phyloP scores from a whole-genome alignment of 1,140 invertebrate genomes.

The Drosophila elegans region DNA sequence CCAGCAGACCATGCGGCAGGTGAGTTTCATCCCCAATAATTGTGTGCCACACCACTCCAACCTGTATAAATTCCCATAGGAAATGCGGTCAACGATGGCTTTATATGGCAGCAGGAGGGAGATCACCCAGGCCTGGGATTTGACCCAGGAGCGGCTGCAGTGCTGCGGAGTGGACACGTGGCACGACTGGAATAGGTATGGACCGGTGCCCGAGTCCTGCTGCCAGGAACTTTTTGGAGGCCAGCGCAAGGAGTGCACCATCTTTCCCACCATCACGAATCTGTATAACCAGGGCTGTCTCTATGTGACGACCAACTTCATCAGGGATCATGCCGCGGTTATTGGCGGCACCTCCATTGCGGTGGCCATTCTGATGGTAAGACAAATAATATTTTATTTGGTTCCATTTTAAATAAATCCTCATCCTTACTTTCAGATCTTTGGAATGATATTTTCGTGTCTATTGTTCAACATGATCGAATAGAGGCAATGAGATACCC shows the following conservation, averaged over 20 bases:
- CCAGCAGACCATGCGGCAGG: conserved; percentile 88
- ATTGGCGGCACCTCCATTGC: conserved; percentile 92
- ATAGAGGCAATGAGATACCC: conserved; percentile 74
- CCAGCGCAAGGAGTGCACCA: conserved; percentile 88
- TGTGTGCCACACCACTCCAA: not conserved
- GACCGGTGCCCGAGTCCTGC: conserved; percentile 91
- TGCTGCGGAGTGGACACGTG: conserved; percentile 93
- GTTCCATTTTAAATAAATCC: no score
- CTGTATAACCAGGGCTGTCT: conserved; percentile 91
- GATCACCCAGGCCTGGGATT: conserved; percentile 93
- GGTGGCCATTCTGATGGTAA: conserved; percentile 91
- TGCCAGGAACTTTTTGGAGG: conserved; percentile 90
- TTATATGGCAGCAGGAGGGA: conserved; percentile 88
- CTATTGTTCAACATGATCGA: conserved; percentile 90
- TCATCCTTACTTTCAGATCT: conserved; percentile 77
- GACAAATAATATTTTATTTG: not conserved
- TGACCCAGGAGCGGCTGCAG: conserved; percentile 91
- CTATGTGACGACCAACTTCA: conserved; percentile 88
- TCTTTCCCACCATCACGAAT: conserved; percentile 87
- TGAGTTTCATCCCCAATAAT: conserved; percentile 19
- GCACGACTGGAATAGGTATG: conserved; percentile 92
- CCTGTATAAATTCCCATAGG: conserved; percentile 71
- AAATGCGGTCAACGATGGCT: conserved; percentile 91
- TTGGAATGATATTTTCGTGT: conserved; percentile 91
- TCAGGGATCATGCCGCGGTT: conserved; percentile 91